These are phyloP conservation scores for Hipparchia semele DNA, from an alignment of 2,888 invertebrate genomes.

Conservation along the genomic window DNA sequence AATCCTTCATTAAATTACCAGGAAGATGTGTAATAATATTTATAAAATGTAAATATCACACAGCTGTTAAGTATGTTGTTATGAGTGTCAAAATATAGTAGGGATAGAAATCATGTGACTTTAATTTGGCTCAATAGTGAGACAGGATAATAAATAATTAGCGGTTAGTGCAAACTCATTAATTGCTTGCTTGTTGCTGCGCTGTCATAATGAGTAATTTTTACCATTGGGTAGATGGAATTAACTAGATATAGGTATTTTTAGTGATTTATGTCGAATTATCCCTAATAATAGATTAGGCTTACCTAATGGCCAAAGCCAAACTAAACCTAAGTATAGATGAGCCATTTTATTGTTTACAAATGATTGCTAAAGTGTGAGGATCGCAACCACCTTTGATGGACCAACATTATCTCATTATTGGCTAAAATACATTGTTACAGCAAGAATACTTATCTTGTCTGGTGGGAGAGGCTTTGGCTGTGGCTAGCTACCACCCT, in stretches of 20 bases:
- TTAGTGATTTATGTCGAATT: background rate
- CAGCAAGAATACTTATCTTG: too few species aligned
- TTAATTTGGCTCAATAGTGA: constrained; percentile 4
- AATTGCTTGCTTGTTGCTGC: constrained; percentile 5
- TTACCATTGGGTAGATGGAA: background rate
- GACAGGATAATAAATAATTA: constrained; percentile 13
- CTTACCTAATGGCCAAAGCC: background rate
- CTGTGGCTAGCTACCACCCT: too few species aligned
- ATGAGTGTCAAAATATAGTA: background rate
- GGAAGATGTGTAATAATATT: background rate
- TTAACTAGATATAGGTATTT: background rate
- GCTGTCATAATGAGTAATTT: constrained; percentile 8
- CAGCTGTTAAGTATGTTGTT: too few species aligned
- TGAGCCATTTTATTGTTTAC: too few species aligned
- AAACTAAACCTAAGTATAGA: background rate
- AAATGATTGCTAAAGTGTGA: too few species aligned
- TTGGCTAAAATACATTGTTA: too few species aligned
- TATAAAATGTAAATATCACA: too few species aligned
- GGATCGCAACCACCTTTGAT: too few species aligned
- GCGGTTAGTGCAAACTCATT: constrained; percentile 3
- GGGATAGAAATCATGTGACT: constrained; percentile 9
- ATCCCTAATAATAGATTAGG: background rate
- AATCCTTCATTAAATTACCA: background rate
- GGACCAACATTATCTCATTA: too few species aligned
- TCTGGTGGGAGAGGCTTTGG: too few species aligned